phyloP scores from a whole-genome alignment of 1,140 invertebrate species.

The Scaptomyza graminum region DNA sequence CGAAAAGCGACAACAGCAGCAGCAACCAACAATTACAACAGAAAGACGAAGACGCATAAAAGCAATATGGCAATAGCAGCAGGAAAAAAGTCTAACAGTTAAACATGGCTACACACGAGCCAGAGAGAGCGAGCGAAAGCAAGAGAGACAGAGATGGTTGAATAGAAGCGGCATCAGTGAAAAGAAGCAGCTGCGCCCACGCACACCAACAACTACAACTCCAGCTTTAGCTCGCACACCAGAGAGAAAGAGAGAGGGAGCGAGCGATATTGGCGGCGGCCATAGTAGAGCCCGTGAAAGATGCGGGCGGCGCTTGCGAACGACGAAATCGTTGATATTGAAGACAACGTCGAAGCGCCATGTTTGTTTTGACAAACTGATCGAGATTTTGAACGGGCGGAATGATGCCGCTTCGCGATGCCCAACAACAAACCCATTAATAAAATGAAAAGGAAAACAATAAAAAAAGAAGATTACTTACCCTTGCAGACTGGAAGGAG shows the following conservation, averaged over 20 bases:
- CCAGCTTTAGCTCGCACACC: slow-evolving; percentile 7
- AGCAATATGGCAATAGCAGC: slow-evolving; percentile 22
- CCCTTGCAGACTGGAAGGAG: too few relatives aligned
- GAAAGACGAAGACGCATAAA: slow-evolving; percentile 3
- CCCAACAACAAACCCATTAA: slow-evolving; percentile 3
- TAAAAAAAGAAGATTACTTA: too few relatives aligned
- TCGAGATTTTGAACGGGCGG: slow-evolving; percentile 20
- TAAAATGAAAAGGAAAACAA: too few relatives aligned
- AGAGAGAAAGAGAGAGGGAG: background rate
- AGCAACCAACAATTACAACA: slow-evolving; percentile 4
- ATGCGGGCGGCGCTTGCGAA: slow-evolving; percentile 4
- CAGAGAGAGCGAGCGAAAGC: slow-evolving; percentile 12
- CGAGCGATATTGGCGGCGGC: background rate
- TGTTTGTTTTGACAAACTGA: slow-evolving; percentile 3
- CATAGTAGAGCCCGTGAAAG: background rate
- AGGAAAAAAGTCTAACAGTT: slow-evolving; percentile 24
- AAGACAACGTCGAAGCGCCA: slow-evolving; percentile 10
- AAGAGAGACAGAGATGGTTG: slow-evolving; percentile 9
- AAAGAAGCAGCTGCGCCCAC: slow-evolving; percentile 15
- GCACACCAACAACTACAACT: slow-evolving; percentile 7
- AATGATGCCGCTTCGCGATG: slow-evolving; percentile 28
- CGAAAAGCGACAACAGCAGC: slow-evolving; percentile 12
- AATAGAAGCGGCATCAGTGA: slow-evolving; percentile 22
- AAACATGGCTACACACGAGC: slow-evolving; percentile 24
- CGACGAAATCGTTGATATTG: slow-evolving; percentile 14